A percentile compares a stretch with the other conserved stretches of the same genome.
phyloP scores from a whole-genome alignment of 2,888 invertebrate genomes.

The Campopleginae sp. region DNA sequence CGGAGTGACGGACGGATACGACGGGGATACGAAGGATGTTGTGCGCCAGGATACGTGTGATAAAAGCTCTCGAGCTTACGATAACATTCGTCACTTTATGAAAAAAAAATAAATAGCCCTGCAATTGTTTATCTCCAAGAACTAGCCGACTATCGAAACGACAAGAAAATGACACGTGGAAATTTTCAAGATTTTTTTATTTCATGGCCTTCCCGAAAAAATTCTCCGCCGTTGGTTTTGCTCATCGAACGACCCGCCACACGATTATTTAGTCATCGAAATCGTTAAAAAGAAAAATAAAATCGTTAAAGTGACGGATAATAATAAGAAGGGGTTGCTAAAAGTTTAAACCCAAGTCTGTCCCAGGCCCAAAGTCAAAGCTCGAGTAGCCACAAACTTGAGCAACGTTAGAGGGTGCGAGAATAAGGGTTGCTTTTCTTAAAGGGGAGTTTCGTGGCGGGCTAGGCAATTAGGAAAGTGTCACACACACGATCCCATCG shows the following conservation, averaged over 20 bases:
- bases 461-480: slow-evolving; percentile 83
- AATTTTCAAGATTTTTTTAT: neutral
- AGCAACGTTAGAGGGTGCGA: slow-evolving; percentile 51
- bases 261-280: neutral
- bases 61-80: slow-evolving; percentile 73
- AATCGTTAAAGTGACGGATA: neutral
- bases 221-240: neutral
- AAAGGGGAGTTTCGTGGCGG: slow-evolving; percentile 74
- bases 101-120: slow-evolving; percentile 1
- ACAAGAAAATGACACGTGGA: neutral
- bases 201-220: neutral
- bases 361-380: slow-evolving; percentile 54
- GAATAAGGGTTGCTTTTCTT: slow-evolving; percentile 80
- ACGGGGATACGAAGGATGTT: slow-evolving; percentile 78
- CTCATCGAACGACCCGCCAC: neutral
- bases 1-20: slow-evolving; percentile 76
- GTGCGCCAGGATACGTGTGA: slow-evolving; percentile 80
- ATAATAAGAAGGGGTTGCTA: slow-evolving; percentile 12
- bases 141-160: neutral
- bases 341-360: slow-evolving; percentile 45
- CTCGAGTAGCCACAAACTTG: slow-evolving; percentile 53
- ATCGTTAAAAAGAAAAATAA: no score
- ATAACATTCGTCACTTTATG: slow-evolving; percentile 72
- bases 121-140: slow-evolving; percentile 26
- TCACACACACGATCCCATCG: slow-evolving; percentile 82